These are phyloP conservation scores for Epizoanthus fatuus DNA, from an alignment of 92 coral and sea anemone genomes.

Conservation along the genomic window DNA sequence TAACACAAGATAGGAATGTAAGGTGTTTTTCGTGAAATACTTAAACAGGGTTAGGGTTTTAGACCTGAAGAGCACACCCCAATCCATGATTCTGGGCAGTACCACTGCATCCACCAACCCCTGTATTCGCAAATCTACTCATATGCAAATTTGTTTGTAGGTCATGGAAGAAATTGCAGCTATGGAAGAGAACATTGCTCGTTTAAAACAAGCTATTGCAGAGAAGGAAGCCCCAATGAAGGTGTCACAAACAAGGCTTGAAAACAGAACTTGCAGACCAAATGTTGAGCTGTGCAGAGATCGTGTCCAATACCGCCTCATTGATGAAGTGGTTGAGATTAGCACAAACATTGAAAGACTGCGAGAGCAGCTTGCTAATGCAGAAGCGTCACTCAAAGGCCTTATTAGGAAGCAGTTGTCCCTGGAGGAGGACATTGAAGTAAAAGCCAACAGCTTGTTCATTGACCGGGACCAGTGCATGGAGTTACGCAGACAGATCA, in stretches of 20 bases:
- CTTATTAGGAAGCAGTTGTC: constrained; percentile 93
- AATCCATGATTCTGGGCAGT: too few relatives aligned
- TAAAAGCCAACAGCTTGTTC: constrained; percentile 88
- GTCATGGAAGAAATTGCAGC: constrained; percentile 94
- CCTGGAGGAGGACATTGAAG: constrained; percentile 95
- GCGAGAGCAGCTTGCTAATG: constrained; percentile 83
- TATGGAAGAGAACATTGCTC: constrained; percentile 93
- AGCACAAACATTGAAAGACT: constrained; percentile 87
- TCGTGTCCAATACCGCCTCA: constrained; percentile 94
- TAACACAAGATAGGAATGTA: too few relatives aligned
- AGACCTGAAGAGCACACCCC: too few relatives aligned
- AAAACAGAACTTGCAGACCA: constrained; percentile 96
- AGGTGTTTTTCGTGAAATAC: too few relatives aligned
- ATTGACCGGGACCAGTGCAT: constrained; percentile 95
- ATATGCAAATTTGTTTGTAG: constrained; percentile 28
- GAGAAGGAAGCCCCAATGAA: constrained; percentile 97
- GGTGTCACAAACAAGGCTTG: constrained; percentile 94
- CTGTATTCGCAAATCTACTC: too few relatives aligned
- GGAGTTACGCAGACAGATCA: constrained; percentile 95
- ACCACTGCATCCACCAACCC: too few relatives aligned
- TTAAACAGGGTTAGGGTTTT: too few relatives aligned
- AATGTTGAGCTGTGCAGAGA: constrained; percentile 98
- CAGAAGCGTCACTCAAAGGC: constrained; percentile 90
- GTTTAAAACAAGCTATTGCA: constrained; percentile 90
- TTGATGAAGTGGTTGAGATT: constrained; percentile 91